A percentile compares a stretch with the other conserved stretches of the same genome.
These are phyloP conservation scores for Gnathonemus longibarbis DNA, from an alignment of 2,113 vertebrate genomes.

Conservation along the genomic window DNA sequence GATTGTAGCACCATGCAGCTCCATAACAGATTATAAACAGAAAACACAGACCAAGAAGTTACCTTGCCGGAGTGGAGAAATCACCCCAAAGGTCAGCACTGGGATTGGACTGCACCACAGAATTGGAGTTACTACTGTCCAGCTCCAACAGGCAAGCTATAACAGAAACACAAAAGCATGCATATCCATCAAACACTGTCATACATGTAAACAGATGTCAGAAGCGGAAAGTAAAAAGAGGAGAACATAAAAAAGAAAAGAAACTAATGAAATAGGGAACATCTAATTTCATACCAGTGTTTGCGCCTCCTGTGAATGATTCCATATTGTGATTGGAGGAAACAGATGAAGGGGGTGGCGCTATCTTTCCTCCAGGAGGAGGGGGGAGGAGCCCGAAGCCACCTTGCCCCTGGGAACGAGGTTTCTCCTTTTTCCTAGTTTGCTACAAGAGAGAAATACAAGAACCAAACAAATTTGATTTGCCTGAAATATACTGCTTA, in stretches of 20 bases:
- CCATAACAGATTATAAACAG: neutral
- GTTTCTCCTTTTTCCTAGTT: constrained; percentile 75
- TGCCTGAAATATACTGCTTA: too few relatives aligned
- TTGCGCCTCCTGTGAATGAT: constrained; percentile 57
- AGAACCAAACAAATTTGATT: neutral
- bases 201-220: neutral
- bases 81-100: constrained; percentile 83
- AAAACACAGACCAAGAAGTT: constrained; percentile 37
- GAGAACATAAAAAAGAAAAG: neutral
- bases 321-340: constrained; percentile 65
- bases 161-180: neutral
- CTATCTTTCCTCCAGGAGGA: constrained; percentile 77
- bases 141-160: constrained; percentile 58
- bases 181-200: neutral
- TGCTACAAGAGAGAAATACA: constrained; percentile 57
- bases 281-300: constrained; percentile 48
- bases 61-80: constrained; percentile 82
- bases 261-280: neutral
- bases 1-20: neutral
- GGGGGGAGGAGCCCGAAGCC: constrained; percentile 80
- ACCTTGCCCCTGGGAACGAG: constrained; percentile 67
- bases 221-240: neutral
- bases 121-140: constrained; percentile 56
- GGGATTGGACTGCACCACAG: constrained; percentile 39
- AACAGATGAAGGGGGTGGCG: constrained; percentile 61